Evolutionary conservation across 2,888 invertebrate species (phyloP).

Genomic region (Palloptera scutellata): DNA sequence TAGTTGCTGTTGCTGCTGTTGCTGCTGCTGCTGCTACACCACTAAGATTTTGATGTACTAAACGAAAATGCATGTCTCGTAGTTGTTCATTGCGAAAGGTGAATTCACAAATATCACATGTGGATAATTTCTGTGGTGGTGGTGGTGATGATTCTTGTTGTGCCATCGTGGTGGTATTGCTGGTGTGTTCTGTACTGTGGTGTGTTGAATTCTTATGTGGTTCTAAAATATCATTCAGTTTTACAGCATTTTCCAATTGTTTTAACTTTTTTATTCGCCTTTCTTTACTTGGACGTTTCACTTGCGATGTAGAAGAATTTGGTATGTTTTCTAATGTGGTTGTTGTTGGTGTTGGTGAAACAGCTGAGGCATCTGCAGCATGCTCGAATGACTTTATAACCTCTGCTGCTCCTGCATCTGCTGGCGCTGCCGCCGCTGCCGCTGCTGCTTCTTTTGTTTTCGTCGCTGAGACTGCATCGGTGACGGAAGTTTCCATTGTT

Average conservation of each 20-base stretch:
- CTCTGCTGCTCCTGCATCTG: conserved; percentile 13
- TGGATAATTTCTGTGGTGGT: conserved; percentile 34
- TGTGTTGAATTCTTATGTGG: conserved; percentile 8
- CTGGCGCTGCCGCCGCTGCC: not conserved
- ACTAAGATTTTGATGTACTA: conserved; percentile 68
- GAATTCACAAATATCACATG: conserved; percentile 77
- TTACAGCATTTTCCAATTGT: conserved; percentile 1
- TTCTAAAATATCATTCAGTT: conserved; percentile 27
- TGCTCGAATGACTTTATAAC: conserved; percentile 1
- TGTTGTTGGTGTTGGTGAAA: conserved; percentile 29
- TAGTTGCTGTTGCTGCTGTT: not conserved
- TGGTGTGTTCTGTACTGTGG: not conserved
- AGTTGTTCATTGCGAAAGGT: conserved; percentile 76
- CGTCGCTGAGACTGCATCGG: conserved; percentile 7
- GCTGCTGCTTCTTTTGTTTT: conserved; percentile 21
- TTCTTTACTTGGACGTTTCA: conserved; percentile 12
- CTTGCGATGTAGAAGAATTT: not conserved
- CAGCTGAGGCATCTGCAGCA: conserved; percentile 27
- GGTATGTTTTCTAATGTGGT: not conserved
- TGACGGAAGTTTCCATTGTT: not conserved
- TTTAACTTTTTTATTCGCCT: conserved; percentile 18
- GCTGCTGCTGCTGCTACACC: conserved; percentile 22
- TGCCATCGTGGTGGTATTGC: too few relatives aligned
- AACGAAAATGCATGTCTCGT: conserved; percentile 76
- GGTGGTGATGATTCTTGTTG: conserved; percentile 7